Conservation (phyloP, 2,113 vertebrate genomes). For the Prinia subflava region DNA sequence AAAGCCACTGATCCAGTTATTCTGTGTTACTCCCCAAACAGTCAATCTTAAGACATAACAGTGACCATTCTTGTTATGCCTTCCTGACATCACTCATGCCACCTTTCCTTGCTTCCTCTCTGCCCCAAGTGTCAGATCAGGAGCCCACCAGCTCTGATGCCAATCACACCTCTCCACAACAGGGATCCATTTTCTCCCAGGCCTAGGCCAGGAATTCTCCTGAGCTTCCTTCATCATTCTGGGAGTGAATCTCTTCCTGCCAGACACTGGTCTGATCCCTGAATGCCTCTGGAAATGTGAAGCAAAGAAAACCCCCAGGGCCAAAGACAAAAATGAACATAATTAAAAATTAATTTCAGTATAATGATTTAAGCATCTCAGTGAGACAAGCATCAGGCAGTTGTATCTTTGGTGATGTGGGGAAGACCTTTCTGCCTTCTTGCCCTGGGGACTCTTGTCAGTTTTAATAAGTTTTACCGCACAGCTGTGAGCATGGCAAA, state of each 20-base stretch:
- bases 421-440: conserved; percentile 48
- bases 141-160: neutral
- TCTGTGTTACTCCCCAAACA: neutral
- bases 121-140: neutral
- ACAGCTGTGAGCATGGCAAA: neutral
- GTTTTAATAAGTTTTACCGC: conserved; percentile 47
- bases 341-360: conserved; percentile 29
- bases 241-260: neutral
- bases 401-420: neutral
- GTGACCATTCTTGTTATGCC: neutral
- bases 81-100: neutral
- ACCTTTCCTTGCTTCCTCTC: neutral
- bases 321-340: neutral
- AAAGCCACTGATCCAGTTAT: neutral
- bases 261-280: neutral
- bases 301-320: neutral
- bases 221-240: neutral
- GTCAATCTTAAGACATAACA: neutral
- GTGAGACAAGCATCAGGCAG: conserved; percentile 3
- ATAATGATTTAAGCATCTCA: neutral
- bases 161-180: neutral
- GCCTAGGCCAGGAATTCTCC: neutral
- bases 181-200: neutral
- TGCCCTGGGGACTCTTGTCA: conserved; percentile 34
- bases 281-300: neutral